A percentile compares a stretch with the other conserved stretches of the same genome.
Conservation (phyloP, 1,140 invertebrate genomes). For the Bombus balteatus region DNA sequence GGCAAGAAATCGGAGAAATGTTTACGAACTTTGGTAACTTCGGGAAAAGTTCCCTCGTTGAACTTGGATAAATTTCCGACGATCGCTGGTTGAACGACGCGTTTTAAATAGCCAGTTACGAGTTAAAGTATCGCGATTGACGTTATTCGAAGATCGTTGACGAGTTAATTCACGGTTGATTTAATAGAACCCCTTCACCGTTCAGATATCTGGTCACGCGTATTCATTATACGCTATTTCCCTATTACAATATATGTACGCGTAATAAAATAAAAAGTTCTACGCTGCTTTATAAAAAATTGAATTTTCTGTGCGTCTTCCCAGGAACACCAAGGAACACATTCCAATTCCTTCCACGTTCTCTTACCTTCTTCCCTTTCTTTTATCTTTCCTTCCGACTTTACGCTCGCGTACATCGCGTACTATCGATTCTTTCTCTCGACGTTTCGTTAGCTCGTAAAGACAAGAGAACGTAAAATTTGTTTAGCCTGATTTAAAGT, state of each 20-base stretch:
- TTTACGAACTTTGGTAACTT: too few species aligned
- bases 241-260: background rate
- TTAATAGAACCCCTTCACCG: too few species aligned
- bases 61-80: background rate
- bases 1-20: too few species aligned
- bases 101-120: too few species aligned
- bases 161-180: background rate
- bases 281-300: background rate
- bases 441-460: slow-evolving; percentile 11
- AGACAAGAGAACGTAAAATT: slow-evolving; percentile 28
- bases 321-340: too few species aligned
- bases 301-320: background rate
- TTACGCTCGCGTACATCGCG: background rate
- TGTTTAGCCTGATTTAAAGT: slow-evolving; percentile 44
- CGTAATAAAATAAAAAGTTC: background rate
- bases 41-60: too few species aligned
- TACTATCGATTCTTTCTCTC: background rate
- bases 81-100: too few species aligned
- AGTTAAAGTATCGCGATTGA: too few species aligned
- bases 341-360: slow-evolving; percentile 18
- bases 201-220: too few species aligned
- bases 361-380: background rate
- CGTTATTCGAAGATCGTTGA: background rate
- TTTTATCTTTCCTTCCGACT: background rate
- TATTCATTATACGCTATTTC: too few species aligned